phyloP scores from a whole-genome alignment of 1,140 invertebrate genomes.

The Heliconius nattereri region DNA sequence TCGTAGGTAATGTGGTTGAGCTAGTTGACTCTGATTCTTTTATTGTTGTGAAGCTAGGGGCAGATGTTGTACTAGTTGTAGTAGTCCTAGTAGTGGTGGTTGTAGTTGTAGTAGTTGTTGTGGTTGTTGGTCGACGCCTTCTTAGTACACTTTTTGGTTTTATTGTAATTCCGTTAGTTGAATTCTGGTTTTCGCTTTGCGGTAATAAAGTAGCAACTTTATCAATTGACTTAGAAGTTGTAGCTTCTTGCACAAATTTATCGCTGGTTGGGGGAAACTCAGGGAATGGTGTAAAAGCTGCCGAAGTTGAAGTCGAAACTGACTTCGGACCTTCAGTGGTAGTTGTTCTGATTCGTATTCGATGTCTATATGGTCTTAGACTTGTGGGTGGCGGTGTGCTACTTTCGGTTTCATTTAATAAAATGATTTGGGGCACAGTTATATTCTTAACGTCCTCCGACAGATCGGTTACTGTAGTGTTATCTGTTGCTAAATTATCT shows the following conservation, averaged over 20 bases:
- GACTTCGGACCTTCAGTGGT: conserved; percentile 61
- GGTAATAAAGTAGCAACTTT: conserved; percentile 56
- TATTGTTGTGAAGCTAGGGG: conserved; percentile 29
- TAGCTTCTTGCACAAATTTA: conserved; percentile 53
- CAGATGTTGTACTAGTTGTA: conserved; percentile 21
- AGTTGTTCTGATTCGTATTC: conserved; percentile 69
- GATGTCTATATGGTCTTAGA: conserved; percentile 53
- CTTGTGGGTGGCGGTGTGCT: conserved; percentile 46
- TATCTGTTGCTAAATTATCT: conserved; percentile 55
- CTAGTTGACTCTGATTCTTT: conserved; percentile 39
- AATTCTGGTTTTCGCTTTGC: conserved; percentile 56
- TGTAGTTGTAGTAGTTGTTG: conserved; percentile 55
- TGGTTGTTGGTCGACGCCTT: conserved; percentile 71
- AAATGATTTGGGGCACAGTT: conserved; percentile 45
- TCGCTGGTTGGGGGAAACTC: conserved; percentile 6
- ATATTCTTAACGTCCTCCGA: conserved; percentile 46
- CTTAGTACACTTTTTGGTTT: conserved; percentile 73
- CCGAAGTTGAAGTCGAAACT: conserved; percentile 42
- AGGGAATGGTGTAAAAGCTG: conserved; percentile 23
- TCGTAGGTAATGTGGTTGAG: conserved; percentile 42
- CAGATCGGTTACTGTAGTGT: conserved; percentile 48
- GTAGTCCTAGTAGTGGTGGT: conserved; percentile 44
- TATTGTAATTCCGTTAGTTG: conserved; percentile 51
- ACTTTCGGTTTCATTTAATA: conserved; percentile 61
- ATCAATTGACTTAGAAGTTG: conserved; percentile 61